These are phyloP conservation scores for Vannuccia rotundouncinata DNA, from an alignment of 2,888 invertebrate species.

Conservation along the genomic window DNA sequence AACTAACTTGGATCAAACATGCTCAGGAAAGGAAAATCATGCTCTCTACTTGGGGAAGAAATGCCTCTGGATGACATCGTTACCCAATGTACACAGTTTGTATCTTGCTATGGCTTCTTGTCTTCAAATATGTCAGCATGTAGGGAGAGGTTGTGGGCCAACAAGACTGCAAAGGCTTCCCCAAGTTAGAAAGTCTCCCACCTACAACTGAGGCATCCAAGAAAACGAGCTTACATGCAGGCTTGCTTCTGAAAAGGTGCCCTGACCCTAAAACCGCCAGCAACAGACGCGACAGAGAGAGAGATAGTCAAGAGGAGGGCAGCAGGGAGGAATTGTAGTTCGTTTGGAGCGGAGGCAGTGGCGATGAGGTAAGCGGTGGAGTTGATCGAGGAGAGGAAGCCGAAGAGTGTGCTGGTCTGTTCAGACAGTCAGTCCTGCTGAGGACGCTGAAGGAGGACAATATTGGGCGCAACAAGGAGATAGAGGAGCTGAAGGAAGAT, in stretches of 20 bases:
- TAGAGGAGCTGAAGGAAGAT: too few species aligned
- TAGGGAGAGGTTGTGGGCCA: neutral
- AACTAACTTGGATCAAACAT: too few species aligned
- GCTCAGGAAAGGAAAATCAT: slow-evolving; percentile 3
- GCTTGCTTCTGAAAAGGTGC: neutral
- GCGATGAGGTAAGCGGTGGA: too few species aligned
- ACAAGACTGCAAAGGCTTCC: neutral
- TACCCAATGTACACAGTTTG: slow-evolving; percentile 9
- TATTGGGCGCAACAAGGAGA: too few species aligned
- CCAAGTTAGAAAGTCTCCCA: neutral
- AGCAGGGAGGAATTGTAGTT: too few species aligned
- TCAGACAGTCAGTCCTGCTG: too few species aligned
- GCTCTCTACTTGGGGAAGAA: slow-evolving; percentile 24
- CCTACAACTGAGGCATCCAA: neutral
- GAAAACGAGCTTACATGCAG: neutral
- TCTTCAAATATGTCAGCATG: neutral
- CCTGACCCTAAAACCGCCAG: neutral
- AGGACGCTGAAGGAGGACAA: too few species aligned
- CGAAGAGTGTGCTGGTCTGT: too few species aligned
- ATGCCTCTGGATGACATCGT: slow-evolving; percentile 17
- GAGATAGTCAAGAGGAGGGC: too few species aligned
- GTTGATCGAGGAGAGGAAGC: too few species aligned
- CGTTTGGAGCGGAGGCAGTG: too few species aligned
- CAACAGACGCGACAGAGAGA: too few species aligned
- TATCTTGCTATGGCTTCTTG: slow-evolving; percentile 19